Conservation (phyloP, 1,140 invertebrate genomes). For the Heliconius himera region DNA sequence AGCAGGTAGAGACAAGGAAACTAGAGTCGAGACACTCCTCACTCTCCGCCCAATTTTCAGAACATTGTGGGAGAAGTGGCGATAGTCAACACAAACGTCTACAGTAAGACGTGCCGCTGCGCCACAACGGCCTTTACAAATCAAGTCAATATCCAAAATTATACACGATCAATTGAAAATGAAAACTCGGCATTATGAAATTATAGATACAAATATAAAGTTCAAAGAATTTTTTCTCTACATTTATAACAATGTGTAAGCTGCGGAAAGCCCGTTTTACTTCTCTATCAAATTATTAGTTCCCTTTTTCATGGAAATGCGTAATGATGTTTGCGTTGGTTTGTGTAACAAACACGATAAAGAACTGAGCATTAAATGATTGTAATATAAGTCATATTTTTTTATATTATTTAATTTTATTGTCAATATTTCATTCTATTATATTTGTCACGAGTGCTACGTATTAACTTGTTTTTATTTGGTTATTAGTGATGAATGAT, state of each 20-base stretch:
- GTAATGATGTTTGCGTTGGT: constrained; percentile 1
- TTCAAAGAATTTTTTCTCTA: neutral
- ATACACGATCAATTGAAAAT: neutral
- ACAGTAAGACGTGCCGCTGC: too few species aligned
- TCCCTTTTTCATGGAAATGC: neutral
- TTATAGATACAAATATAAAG: neutral
- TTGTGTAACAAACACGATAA: neutral
- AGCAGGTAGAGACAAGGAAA: too few species aligned
- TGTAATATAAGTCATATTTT: neutral
- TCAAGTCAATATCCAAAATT: too few species aligned
- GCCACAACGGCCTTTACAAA: too few species aligned
- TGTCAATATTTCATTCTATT: neutral
- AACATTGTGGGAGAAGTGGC: too few species aligned
- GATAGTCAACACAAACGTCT: too few species aligned
- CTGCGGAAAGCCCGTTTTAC: neutral
- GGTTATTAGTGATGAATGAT: too few species aligned
- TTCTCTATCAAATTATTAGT: constrained; percentile 4
- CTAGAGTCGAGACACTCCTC: too few species aligned
- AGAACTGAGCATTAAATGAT: neutral
- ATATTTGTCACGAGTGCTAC: too few species aligned
- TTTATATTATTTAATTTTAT: neutral
- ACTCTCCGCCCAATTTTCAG: too few species aligned
- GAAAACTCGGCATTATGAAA: neutral
- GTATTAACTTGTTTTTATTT: too few species aligned
- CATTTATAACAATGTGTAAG: neutral